Percentiles rank a stretch among this genome's conserved stretches.
Conservation (phyloP, 2,113 vertebrate genomes). For the Crypturellus undulatus region DNA sequence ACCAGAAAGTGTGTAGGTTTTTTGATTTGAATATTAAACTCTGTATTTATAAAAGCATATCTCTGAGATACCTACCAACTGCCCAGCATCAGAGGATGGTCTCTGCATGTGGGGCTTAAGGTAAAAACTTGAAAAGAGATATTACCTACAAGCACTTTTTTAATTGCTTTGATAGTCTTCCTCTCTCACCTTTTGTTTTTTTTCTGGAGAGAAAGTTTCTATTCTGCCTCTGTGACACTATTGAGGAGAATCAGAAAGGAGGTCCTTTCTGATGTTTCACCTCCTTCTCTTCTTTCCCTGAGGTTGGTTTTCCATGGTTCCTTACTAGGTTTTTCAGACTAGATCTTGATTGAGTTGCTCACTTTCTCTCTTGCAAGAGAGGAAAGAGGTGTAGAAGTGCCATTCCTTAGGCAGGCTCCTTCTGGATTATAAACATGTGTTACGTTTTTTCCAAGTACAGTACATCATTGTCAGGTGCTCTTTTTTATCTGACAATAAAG, state of each 20-base stretch:
- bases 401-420: neutral
- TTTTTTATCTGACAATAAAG: neutral
- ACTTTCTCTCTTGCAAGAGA: neutral
- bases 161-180: neutral
- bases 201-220: conserved; percentile 9
- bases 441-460: neutral
- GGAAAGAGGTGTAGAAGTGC: neutral
- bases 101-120: conserved; percentile 34
- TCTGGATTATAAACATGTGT: neutral
- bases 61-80: neutral
- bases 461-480: neutral
- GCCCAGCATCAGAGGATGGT: neutral
- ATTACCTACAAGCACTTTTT: neutral
- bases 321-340: neutral
- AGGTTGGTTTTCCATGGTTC: neutral
- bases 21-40: conserved; percentile 21
- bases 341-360: neutral
- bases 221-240: neutral
- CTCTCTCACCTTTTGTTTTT: conserved; percentile 5
- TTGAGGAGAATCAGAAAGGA: neutral
- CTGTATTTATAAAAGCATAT: neutral
- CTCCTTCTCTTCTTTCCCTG: conserved; percentile 4
- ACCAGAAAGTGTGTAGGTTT: neutral
- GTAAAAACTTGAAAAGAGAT: neutral
- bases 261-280: neutral